Evolutionary conservation across 2,888 invertebrate species (phyloP).

Genomic region (Cephalotes varians): DNA sequence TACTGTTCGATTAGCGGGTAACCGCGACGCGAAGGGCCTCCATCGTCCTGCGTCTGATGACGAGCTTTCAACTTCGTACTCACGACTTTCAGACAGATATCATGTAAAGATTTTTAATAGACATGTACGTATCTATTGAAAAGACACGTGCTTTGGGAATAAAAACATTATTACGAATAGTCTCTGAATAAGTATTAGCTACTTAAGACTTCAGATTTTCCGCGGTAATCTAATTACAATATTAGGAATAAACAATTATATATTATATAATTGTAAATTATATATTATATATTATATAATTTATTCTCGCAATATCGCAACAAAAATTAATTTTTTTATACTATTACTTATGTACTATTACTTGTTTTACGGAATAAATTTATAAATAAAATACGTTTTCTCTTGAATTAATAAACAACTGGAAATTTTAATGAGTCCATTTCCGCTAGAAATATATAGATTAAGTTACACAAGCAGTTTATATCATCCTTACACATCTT

Average conservation of each 20-base stretch:
- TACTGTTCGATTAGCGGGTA: slow-evolving; percentile 57
- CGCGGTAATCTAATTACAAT: not conserved
- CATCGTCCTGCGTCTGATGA: not conserved
- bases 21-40: slow-evolving; percentile 22
- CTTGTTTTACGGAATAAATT: not conserved
- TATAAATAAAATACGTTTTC: not conserved
- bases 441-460: not conserved
- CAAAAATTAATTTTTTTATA: too few species aligned
- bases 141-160: not conserved
- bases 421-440: not conserved
- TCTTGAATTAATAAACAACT: not conserved
- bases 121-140: too few species aligned
- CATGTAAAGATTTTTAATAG: slow-evolving; percentile 10
- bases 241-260: not conserved
- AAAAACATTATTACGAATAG: not conserved
- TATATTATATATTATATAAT: too few species aligned
- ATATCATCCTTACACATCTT: not conserved
- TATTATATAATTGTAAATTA: too few species aligned
- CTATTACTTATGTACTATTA: not conserved
- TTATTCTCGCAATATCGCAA: not conserved
- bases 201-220: not conserved
- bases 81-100: slow-evolving; percentile 8
- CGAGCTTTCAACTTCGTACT: slow-evolving; percentile 9
- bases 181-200: not conserved
- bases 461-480: not conserved